Percentiles rank a stretch among this genome's conserved stretches.
These are phyloP conservation scores for Babyrousa celebensis DNA, from an alignment of 2,797 vertebrate genomes.

Conservation along the genomic window DNA sequence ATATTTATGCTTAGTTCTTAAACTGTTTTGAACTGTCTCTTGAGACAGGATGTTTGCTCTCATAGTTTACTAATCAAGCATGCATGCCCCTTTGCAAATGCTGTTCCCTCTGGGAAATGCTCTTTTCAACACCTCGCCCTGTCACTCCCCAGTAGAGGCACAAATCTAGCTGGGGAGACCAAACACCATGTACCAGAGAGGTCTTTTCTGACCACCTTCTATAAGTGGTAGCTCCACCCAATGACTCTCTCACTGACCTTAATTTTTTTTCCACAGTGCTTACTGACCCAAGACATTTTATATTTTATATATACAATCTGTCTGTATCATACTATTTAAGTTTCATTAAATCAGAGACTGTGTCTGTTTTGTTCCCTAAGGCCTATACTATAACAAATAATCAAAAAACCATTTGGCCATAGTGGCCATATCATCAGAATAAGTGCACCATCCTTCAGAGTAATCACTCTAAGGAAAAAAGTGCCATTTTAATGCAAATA, in stretches of 20 bases:
- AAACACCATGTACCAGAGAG: neutral
- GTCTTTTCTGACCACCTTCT: neutral
- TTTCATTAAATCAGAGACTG: neutral
- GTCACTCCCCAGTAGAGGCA: neutral
- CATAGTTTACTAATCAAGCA: neutral
- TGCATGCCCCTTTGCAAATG: neutral
- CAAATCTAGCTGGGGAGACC: neutral
- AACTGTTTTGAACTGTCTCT: neutral
- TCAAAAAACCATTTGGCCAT: neutral
- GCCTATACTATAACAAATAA: neutral
- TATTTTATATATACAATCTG: neutral
- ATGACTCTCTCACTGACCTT: neutral
- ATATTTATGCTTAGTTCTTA: neutral
- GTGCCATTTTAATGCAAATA: slow-evolving; percentile 3
- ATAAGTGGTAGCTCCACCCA: neutral
- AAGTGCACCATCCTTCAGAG: neutral
- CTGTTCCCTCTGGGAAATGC: neutral
- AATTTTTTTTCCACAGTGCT: neutral
- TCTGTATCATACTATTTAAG: neutral
- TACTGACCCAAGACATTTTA: neutral
- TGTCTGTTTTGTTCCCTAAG: slow-evolving; percentile 23
- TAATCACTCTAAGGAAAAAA: neutral
- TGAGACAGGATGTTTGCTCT: neutral
- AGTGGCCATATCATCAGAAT: neutral
- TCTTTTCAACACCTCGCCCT: neutral